A percentile compares a stretch with the other conserved stretches of the same genome.
Conservation (phyloP, 1,140 invertebrate species). For the Harpegnathos saltator region DNA sequence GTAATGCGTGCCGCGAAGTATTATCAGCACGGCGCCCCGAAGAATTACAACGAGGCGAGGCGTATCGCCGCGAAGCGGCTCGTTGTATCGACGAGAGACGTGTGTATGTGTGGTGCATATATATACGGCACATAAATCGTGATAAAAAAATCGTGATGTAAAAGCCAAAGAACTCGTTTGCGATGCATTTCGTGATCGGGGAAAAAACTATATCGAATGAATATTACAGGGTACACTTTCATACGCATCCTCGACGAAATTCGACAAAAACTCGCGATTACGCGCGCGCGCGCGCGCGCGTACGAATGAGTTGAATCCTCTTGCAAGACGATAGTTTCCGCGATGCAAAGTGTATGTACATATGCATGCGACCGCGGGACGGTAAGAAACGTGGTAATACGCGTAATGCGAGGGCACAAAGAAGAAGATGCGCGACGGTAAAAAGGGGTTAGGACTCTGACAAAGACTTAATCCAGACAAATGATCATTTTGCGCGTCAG, state of each 20-base stretch:
- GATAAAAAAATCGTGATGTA: no score
- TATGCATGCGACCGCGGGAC: background rate
- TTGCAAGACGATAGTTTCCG: background rate
- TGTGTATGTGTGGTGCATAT: no score
- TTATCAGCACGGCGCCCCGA: constrained; percentile 1
- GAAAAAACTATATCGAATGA: no score
- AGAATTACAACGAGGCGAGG: background rate
- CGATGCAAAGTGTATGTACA: constrained; percentile 9
- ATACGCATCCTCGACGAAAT: no score
- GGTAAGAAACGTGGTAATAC: constrained; percentile 53
- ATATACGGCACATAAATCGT: no score
- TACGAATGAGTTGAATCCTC: no score
- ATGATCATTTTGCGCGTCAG: constrained; percentile 64
- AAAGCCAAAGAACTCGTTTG: no score
- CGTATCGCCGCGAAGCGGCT: background rate
- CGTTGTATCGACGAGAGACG: no score
- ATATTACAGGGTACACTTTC: no score
- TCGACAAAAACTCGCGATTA: no score
- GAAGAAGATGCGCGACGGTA: constrained; percentile 15
- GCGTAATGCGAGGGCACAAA: constrained; percentile 31
- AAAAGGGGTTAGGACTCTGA: constrained; percentile 34
- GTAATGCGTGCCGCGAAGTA: background rate
- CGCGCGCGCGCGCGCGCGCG: no score
- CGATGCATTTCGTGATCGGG: no score
- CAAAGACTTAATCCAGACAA: constrained; percentile 75